Evolutionary conservation across 2,113 vertebrate species (phyloP).

Genomic region (Barbus barbus): DNA sequence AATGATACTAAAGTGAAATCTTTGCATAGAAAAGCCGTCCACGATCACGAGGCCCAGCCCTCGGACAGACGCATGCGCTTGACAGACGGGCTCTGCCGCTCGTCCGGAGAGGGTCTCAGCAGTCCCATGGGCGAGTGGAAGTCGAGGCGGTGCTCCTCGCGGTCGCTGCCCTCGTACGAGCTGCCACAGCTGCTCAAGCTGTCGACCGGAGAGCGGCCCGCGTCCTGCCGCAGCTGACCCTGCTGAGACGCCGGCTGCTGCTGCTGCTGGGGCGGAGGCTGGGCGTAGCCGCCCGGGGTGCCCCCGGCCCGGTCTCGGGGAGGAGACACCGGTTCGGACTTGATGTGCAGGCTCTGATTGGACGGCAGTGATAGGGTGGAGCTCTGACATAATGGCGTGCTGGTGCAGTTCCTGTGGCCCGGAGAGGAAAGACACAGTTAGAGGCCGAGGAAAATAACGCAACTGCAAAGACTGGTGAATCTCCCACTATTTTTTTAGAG

Average conservation of each 20-base stretch:
- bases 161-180: slow-evolving; percentile 95
- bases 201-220: slow-evolving; percentile 91
- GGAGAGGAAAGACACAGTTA: slow-evolving; percentile 79
- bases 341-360: slow-evolving; percentile 94
- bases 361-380: slow-evolving; percentile 91
- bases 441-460: slow-evolving; percentile 39
- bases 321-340: slow-evolving; percentile 97
- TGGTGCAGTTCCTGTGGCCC: slow-evolving; percentile 90
- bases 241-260: slow-evolving; percentile 73
- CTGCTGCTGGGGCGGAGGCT: background rate
- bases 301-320: slow-evolving; percentile 82
- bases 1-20: slow-evolving; percentile 72
- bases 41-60: slow-evolving; percentile 94
- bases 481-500: background rate
- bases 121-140: slow-evolving; percentile 92
- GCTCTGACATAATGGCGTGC: slow-evolving; percentile 93
- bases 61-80: slow-evolving; percentile 94
- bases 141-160: slow-evolving; percentile 84
- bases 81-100: slow-evolving; percentile 91
- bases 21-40: slow-evolving; percentile 40
- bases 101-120: slow-evolving; percentile 86
- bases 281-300: slow-evolving; percentile 44
- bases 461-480: background rate
- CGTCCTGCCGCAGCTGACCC: slow-evolving; percentile 77
- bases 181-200: slow-evolving; percentile 96